phyloP scores from a whole-genome alignment of 2,888 invertebrate genomes.

The Hyles lineata region DNA sequence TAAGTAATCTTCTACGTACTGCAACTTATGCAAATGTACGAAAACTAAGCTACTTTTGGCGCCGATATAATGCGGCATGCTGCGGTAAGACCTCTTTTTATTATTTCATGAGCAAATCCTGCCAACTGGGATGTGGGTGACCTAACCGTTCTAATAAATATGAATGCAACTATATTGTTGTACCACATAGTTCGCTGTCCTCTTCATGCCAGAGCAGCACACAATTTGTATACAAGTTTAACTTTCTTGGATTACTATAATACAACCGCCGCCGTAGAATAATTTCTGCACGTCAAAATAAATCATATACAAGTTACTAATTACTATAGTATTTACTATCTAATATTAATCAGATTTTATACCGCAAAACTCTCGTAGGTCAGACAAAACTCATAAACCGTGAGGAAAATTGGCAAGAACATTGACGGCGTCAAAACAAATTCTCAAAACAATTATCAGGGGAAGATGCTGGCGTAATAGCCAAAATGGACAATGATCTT shows the following conservation, averaged over 20 bases:
- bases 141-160: no score
- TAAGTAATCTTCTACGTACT: not conserved
- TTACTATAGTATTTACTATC: not conserved
- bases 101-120: not conserved
- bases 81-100: not conserved
- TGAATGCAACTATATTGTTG: no score
- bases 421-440: not conserved
- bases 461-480: not conserved
- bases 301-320: no score
- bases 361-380: not conserved
- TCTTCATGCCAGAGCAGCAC: no score
- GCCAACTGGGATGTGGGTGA: no score
- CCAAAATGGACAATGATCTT: conserved; percentile 17
- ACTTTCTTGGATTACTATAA: no score
- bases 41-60: not conserved
- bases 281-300: no score
- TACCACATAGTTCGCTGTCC: no score
- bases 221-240: no score
- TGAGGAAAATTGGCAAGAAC: not conserved
- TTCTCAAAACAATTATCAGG: conserved; percentile 5
- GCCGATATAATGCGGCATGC: not conserved
- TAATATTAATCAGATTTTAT: not conserved
- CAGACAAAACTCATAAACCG: not conserved
- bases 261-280: no score
- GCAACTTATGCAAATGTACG: not conserved